Base-by-base conservation (phyloP, 2,888 invertebrate species). In the Eristalinus aeneus region DNA sequence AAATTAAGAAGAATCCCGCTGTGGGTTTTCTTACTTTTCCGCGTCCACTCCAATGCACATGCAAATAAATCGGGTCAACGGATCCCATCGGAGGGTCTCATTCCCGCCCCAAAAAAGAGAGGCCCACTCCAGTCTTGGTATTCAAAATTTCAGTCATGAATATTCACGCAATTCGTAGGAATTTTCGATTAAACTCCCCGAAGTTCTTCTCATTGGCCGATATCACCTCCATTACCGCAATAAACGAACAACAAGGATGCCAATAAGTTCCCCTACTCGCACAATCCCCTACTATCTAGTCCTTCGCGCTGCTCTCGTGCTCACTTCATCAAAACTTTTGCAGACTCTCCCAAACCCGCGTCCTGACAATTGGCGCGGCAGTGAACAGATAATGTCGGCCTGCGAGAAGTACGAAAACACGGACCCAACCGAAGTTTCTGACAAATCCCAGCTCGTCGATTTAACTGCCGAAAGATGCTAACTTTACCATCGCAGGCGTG, bases 81-180 rank as follows among this genome's bases (percentile, higher is more conserved):
- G 65, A 73, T 72, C 22, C 23, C 56, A 73, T 63, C 36, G 61
- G 63, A 73, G 67, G 60, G 67, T 75, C 53, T 60, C 34, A 68
- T 61, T 61, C 67, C 60, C 2, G 11, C 34, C 60, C 16, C 22
- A 16, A 5, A 56, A 56, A 11, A 27, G n/a, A n/a, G n/a, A n/a
- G n/a, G n/a, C n/a, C n/a, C n/a, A n/a, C n/a, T n/a, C n/a, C n/a
- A n/a, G n/a, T n/a, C n/a, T n/a, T n/a, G n/a, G 12, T 27, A 23
- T 22, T 11, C 56, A 5, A 46, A 11, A 56, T 27, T 56, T 56
- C 56, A 56, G 56, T 56, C 56, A 56, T 56, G 56, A 23, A 23
- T 56, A 56, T 23, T 23, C 56, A 23, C 22, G 23, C 6, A 22
- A 22, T 23, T 56, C 11, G 56, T 11, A 23, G 8, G 56, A 23